These are phyloP conservation scores for Podarcis siculus DNA, from an alignment of 2,797 vertebrate genomes.

Conservation along the genomic window DNA sequence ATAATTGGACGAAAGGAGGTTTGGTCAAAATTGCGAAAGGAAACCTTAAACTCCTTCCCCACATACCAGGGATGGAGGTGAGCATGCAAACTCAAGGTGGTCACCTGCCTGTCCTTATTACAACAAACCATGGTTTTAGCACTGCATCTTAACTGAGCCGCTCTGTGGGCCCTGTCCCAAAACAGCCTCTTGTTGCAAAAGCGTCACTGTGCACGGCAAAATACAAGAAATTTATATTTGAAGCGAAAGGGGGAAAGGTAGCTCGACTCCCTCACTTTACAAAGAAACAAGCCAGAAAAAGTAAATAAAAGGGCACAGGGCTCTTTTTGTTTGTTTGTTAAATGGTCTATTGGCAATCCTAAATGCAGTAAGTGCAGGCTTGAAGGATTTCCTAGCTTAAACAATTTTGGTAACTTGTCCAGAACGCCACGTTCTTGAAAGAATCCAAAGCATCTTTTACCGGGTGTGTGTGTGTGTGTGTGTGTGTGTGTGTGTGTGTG, in stretches of 20 bases:
- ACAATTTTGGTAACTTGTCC: constrained; percentile 30
- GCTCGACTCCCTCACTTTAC: not conserved
- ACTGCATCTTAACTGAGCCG: no score
- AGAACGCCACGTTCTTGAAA: not conserved
- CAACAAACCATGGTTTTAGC: not conserved
- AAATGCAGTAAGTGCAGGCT: not conserved
- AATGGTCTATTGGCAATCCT: not conserved
- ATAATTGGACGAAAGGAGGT: not conserved
- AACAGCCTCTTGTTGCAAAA: not conserved
- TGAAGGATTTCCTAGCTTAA: constrained; percentile 55
- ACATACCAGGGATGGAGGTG: not conserved
- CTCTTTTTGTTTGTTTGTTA: not conserved
- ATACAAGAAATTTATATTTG: not conserved
- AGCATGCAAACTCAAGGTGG: not conserved
- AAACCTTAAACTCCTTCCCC: not conserved
- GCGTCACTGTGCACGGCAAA: not conserved
- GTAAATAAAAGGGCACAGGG: not conserved
- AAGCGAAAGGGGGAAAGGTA: not conserved
- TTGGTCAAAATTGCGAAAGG: not conserved
- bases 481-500: no score
- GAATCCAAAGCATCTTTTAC: constrained; percentile 17
- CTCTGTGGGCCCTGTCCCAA: not conserved
- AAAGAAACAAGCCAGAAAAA: not conserved
- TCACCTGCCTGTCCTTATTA: not conserved
- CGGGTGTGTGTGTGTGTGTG: no score